phyloP scores from a whole-genome alignment of 2,888 invertebrate species.

The Drosophila meridionalis region DNA sequence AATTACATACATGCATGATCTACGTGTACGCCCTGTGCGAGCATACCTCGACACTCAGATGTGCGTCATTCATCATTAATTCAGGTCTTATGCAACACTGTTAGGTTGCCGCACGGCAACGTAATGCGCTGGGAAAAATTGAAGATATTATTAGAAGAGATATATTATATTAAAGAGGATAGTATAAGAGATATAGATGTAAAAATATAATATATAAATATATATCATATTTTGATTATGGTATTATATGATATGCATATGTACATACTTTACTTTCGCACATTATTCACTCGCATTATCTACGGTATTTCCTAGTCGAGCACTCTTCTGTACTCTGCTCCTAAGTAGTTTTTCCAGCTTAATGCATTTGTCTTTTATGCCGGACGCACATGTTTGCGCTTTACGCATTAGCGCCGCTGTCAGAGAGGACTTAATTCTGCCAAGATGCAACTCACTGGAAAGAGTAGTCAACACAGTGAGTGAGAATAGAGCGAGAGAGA shows the following conservation, averaged over 20 bases:
- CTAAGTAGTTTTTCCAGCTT: slow-evolving; percentile 3
- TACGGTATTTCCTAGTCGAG: slow-evolving; percentile 4
- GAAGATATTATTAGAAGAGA: no score
- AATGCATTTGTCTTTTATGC: slow-evolving; percentile 32
- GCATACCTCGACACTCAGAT: neutral
- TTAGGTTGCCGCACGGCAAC: neutral
- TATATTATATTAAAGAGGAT: no score
- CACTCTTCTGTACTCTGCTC: neutral
- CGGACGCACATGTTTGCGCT: slow-evolving; percentile 24
- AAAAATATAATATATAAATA: no score
- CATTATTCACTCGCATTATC: neutral
- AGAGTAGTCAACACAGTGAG: neutral
- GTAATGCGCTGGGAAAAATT: neutral
- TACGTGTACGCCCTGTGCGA: neutral
- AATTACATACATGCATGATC: neutral
- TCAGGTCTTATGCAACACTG: neutral
- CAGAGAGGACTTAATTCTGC: slow-evolving; percentile 6
- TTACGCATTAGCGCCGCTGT: slow-evolving; percentile 33
- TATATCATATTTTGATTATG: no score
- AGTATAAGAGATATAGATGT: no score
- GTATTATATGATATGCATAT: no score
- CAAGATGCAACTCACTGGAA: slow-evolving; percentile 12
- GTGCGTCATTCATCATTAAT: slow-evolving; percentile 9
- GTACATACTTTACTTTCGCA: no score
- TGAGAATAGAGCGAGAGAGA: neutral